Evolutionary conservation across 2,113 vertebrate genomes (phyloP), one percentile per base, ranked within the genome.

Genomic region (Piliocolobus tephrosceles): DNA sequence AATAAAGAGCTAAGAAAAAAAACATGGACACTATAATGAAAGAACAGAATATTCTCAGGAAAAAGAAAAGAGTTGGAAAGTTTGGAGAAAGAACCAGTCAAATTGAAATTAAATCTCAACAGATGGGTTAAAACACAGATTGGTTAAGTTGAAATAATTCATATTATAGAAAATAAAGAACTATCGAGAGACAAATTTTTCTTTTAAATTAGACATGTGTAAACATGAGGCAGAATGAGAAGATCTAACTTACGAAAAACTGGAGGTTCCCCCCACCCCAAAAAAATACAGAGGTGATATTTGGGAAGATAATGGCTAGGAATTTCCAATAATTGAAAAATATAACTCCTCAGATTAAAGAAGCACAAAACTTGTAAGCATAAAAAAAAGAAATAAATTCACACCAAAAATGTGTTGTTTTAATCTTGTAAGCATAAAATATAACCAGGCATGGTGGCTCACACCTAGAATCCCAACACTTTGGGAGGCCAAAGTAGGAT

Each of bases 1-100:
- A 95, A 95, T 68, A 91, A 88, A 95, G 27, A 81, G n/a, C 43
- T 78, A 61, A 89, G 32, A 40, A 76, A 93, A 72, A 50, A 91
- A 90, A 90, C 27, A 68, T 73, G 30, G 50, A 86, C 94, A 82
- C 47, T 35, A 73, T 38, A 90, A 64, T 40, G 6, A 81, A 79
- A 92, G n/a, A 80, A 89, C 4, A 84, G 23, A 95, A 80, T 50
- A 87, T 9, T 89, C 47, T 12, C 61, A 64, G 61, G 22, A 12
- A 58, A 5, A 2, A 35, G 27, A 4, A 14, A 78, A 83, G 5
- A 80, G 18, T 14, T 97, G 32, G 87, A 84, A 81, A 12, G 50
- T 57, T 90, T 73, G 9, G 30, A 80, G 27, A 93, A 96, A 90
- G 43, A 95, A 88, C 35, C 4, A 66, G 5, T 84, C 45, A 66